Conservation (phyloP, 2,113 vertebrate species). For the Chinchilla lanigera region DNA sequence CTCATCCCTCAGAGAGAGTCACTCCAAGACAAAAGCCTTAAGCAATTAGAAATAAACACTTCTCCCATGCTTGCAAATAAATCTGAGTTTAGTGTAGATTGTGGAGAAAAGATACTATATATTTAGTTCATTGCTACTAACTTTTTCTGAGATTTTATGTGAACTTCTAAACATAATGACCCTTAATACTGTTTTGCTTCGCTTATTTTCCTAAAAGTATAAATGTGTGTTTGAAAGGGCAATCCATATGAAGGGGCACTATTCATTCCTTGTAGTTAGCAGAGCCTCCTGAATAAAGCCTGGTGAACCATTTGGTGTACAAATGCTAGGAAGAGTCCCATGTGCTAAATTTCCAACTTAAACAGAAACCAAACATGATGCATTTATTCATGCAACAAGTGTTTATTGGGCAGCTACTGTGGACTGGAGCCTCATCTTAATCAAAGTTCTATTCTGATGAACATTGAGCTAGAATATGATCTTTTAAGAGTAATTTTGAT, state of each 20-base stretch:
- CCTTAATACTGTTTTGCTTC: neutral
- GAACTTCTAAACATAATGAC: conserved; percentile 1
- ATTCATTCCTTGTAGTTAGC: neutral
- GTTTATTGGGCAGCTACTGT: neutral
- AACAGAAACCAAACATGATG: neutral
- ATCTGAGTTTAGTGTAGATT: conserved; percentile 7
- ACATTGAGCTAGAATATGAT: neutral
- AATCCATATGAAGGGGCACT: neutral
- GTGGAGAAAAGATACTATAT: neutral
- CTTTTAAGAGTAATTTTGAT: neutral
- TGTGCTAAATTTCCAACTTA: conserved; percentile 15
- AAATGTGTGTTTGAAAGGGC: neutral
- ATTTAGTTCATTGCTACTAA: conserved; percentile 32
- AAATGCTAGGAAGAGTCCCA: neutral
- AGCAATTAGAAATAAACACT: conserved; percentile 25
- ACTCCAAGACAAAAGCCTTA: conserved; percentile 1
- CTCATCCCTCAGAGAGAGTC: neutral
- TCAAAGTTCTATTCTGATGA: neutral
- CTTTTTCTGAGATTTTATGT: conserved; percentile 27
- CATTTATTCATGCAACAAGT: neutral
- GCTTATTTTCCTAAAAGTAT: neutral
- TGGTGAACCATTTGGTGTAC: neutral
- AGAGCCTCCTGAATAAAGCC: neutral
- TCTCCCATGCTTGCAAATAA: neutral
- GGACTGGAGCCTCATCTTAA: neutral